These are phyloP conservation scores for Climacteris rufus DNA, from an alignment of 2,113 vertebrate species.

Conservation along the genomic window DNA sequence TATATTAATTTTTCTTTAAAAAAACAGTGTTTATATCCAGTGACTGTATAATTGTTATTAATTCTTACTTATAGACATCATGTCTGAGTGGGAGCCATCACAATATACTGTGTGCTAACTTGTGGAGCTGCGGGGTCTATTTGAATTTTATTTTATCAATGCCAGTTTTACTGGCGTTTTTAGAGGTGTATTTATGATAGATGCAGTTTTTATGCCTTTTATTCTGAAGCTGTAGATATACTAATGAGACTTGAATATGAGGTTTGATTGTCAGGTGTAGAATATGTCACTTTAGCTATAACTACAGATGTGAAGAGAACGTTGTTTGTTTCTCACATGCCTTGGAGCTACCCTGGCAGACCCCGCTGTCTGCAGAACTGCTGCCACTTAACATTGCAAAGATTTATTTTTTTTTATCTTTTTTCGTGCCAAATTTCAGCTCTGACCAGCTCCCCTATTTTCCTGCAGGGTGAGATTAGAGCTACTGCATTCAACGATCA, in stretches of 20 bases:
- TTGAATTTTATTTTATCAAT: not conserved
- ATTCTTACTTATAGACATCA: constrained; percentile 8
- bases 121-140: not conserved
- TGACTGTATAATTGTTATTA: constrained; percentile 29
- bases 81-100: not conserved
- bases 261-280: constrained; percentile 7
- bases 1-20: not conserved
- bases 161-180: not conserved
- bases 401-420: not conserved
- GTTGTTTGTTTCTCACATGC: not conserved
- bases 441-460: constrained; percentile 20
- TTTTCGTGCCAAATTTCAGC: not conserved
- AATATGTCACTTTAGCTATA: not conserved
- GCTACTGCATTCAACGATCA: constrained; percentile 94
- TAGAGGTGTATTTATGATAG: not conserved
- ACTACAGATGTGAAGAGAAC: not conserved
- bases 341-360: constrained; percentile 1
- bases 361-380: not conserved
- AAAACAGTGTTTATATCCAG: not conserved
- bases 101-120: not conserved
- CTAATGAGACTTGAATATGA: not conserved
- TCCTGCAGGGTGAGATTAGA: constrained; percentile 90
- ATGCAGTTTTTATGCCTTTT: not conserved
- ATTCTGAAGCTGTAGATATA: not conserved
- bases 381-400: constrained; percentile 5